Evolutionary conservation across 2,888 invertebrate genomes (phyloP).

Genomic region (Aplocera efformata): DNA sequence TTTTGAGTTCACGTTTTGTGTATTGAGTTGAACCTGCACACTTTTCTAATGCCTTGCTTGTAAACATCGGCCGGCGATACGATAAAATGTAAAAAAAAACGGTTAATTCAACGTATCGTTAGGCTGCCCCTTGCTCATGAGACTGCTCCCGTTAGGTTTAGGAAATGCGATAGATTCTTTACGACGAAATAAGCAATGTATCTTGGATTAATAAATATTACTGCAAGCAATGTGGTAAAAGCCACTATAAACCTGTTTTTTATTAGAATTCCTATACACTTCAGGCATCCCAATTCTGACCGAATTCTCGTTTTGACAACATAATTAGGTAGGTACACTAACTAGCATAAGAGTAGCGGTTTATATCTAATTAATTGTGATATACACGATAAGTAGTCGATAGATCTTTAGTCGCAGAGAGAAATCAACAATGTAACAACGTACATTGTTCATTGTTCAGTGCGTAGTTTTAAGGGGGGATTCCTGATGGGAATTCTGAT

Average conservation of each 20-base stretch:
- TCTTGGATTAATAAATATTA: conserved; percentile 65
- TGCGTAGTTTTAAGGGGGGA: too few relatives aligned
- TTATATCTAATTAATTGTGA: too few relatives aligned
- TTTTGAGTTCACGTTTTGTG: conserved; percentile 74
- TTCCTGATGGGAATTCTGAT: too few relatives aligned
- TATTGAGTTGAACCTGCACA: conserved; percentile 74
- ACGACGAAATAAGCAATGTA: conserved; percentile 64
- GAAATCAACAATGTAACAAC: too few relatives aligned
- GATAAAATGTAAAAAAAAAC: conserved; percentile 54
- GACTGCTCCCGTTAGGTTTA: conserved; percentile 73
- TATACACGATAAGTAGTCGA: too few relatives aligned
- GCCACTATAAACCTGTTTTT: conserved; percentile 43
- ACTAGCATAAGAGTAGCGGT: too few relatives aligned
- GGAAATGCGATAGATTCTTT: conserved; percentile 46
- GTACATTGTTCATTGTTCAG: too few relatives aligned
- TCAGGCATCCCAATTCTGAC: too few relatives aligned
- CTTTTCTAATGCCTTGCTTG: conserved; percentile 66
- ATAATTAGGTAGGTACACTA: too few relatives aligned
- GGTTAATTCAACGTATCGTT: conserved; percentile 52
- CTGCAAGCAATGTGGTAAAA: conserved; percentile 65
- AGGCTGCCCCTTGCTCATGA: conserved; percentile 60
- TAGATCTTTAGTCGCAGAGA: too few relatives aligned
- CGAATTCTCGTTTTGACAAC: too few relatives aligned
- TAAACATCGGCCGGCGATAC: conserved; percentile 58
- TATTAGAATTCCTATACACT: conserved; percentile 5